phyloP scores from a whole-genome alignment of 2,113 vertebrate species.

The Egretta garzetta region DNA sequence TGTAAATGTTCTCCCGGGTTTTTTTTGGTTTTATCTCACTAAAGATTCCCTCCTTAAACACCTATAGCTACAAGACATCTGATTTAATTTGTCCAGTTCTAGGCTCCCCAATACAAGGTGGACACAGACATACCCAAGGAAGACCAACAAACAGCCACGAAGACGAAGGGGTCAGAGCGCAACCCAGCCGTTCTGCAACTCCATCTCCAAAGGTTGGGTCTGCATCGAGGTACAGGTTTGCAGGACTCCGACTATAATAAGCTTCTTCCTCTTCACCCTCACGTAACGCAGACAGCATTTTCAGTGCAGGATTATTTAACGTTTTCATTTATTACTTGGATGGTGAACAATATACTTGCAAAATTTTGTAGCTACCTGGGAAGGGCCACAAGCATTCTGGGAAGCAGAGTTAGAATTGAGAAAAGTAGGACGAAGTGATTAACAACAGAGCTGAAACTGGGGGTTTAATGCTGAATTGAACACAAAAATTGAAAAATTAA shows the following conservation, averaged over 20 bases:
- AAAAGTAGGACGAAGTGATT: not conserved
- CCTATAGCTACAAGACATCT: not conserved
- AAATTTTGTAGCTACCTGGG: not conserved
- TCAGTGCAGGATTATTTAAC: not conserved
- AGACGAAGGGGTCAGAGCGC: not conserved
- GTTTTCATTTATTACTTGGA: not conserved
- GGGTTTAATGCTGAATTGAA: not conserved
- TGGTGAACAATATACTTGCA: not conserved
- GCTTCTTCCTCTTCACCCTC: not conserved
- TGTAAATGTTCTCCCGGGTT: fast-evolving
- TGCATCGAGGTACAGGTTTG: not conserved
- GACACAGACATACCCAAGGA: fast-evolving
- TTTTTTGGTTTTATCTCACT: not conserved
- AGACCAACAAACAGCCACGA: not conserved
- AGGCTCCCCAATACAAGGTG: not conserved
- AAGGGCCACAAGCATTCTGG: not conserved
- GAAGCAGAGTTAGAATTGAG: not conserved
- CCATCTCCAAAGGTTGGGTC: not conserved
- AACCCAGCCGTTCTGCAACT: fast-evolving
- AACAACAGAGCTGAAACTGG: not conserved
- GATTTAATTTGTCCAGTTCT: not conserved
- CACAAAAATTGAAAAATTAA: not conserved
- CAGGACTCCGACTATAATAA: not conserved
- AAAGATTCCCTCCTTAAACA: not conserved
- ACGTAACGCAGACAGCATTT: not conserved